Percentiles rank a stretch among this genome's conserved stretches.
phyloP scores from a whole-genome alignment of 2,888 invertebrate species.

The Silvanus unidentatus region DNA sequence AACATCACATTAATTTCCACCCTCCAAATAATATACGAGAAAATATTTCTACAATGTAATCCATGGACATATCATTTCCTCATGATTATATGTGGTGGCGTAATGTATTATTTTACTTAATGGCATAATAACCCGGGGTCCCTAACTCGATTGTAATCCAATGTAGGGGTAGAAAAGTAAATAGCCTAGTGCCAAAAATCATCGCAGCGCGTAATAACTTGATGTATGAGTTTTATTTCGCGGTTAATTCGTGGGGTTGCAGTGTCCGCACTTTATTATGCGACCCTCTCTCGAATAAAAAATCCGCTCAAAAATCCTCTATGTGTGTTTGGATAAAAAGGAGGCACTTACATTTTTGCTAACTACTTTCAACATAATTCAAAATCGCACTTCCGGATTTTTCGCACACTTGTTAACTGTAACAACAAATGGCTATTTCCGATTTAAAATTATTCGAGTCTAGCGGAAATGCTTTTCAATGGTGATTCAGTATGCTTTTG shows the following conservation, averaged over 20 bases:
- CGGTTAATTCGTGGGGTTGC: slow-evolving; percentile 41
- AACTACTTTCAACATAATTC: slow-evolving; percentile 34
- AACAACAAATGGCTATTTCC: slow-evolving; percentile 38
- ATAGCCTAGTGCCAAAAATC: slow-evolving; percentile 41
- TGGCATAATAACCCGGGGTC: slow-evolving; percentile 5
- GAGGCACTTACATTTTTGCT: neutral
- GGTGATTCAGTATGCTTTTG: slow-evolving; percentile 23
- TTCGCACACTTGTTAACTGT: slow-evolving; percentile 38
- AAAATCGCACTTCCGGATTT: slow-evolving; percentile 37
- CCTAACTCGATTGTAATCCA: slow-evolving; percentile 16
- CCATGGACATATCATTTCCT: slow-evolving; percentile 3
- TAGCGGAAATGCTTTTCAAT: slow-evolving; percentile 23
- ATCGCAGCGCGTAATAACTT: slow-evolving; percentile 43
- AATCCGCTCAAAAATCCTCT: too few relatives aligned
- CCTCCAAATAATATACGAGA: too few relatives aligned
- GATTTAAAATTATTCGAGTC: slow-evolving; percentile 34
- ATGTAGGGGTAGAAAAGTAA: slow-evolving; percentile 34
- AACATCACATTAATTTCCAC: too few relatives aligned
- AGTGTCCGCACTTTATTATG: too few relatives aligned
- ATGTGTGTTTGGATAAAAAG: too few relatives aligned
- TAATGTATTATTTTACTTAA: slow-evolving; percentile 5
- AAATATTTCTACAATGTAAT: neutral
- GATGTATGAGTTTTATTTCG: slow-evolving; percentile 42
- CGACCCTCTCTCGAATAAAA: slow-evolving; percentile 30
- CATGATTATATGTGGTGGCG: slow-evolving; percentile 1